Evolutionary conservation across 1,140 invertebrate species (phyloP), one percentile per base, ranked within the genome.

Genomic region (Chelonus insularis): DNA sequence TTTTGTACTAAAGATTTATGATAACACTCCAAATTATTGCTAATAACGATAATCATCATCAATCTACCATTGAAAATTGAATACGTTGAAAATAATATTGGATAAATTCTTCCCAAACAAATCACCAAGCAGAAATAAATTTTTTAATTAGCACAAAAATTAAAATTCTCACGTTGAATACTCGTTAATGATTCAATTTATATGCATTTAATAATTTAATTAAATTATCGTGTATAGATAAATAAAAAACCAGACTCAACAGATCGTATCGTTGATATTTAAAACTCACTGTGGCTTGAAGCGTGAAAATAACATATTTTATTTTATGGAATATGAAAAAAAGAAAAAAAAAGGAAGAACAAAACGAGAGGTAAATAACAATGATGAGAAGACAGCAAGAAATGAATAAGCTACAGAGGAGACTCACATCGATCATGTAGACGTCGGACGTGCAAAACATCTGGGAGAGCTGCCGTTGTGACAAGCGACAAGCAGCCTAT

Each of bases 361-460:
- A 68, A 66, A 70, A 66, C 20, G 11, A 69, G 63, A 62, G 65
- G 12, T 50, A 67, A 63, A 64, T 57, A 66, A 62, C 59, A 43
- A 52, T 23, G 50, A 34, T 57, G 20, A 55, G 34, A 18, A 52
- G 25, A 12, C 52, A 43, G 56, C 1, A 12, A 12, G 14, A 21
- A 60, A 32, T n/a, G 18, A 58, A 39, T 23, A 43, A 55, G 41
- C 47, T n/a, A 54, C 12, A 37, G 50, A 36, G 32, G 36, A 7
- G 36, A 54, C 23, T 57, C 47, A 65, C 67, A 69, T 72, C 69
- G 67, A 72, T 72, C 71, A 72, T 72, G 64, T 62, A 65, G 67
- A 67, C 66, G 57, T 66, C 29, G 25, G 14, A 9, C 25, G 16
- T 34, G 12, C 16, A 20, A 23, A 54, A 55, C 48, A 51, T 12